These are phyloP conservation scores for Ophioderma brevispina DNA, from an alignment of 35 echinoderm and acorn worm genomes.

Conservation along the genomic window DNA sequence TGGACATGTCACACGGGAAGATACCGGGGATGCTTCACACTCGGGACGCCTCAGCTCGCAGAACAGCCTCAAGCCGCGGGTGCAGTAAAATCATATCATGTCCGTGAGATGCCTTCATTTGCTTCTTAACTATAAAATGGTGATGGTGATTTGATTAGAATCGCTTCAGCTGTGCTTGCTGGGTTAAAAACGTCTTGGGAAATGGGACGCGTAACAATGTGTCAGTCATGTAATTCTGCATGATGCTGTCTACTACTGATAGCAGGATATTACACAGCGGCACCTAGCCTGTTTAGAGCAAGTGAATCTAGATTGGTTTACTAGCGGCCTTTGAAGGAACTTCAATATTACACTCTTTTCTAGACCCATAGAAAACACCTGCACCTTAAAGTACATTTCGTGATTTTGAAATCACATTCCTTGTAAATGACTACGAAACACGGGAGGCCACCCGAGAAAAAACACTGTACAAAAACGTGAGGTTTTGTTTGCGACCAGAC, in stretches of 20 bases:
- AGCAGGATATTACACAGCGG: not conserved
- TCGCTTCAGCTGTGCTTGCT: not conserved
- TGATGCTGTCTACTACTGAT: not conserved
- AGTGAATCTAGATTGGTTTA: no score
- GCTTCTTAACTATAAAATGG: conserved; percentile 7
- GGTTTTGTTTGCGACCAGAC: no score
- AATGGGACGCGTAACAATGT: conserved; percentile 1
- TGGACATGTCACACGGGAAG: not conserved
- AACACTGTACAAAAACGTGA: no score
- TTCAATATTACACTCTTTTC: no score
- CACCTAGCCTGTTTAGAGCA: no score
- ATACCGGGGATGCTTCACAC: not conserved
- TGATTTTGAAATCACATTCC: no score
- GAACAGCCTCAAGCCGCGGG: not conserved
- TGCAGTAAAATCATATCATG: conserved; percentile 7
- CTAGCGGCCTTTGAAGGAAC: no score
- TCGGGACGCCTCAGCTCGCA: not conserved
- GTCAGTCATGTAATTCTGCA: no score
- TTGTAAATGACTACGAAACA: no score
- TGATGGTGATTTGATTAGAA: conserved; percentile 4
- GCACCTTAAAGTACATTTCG: no score
- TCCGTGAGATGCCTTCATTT: not conserved
- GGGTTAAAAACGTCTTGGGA: conserved; percentile 7
- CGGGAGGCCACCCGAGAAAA: no score
- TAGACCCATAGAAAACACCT: no score